Percentiles rank a stretch among this genome's conserved stretches.
phyloP scores from a whole-genome alignment of 2,113 vertebrate genomes.

The Poicephalus meyeri region DNA sequence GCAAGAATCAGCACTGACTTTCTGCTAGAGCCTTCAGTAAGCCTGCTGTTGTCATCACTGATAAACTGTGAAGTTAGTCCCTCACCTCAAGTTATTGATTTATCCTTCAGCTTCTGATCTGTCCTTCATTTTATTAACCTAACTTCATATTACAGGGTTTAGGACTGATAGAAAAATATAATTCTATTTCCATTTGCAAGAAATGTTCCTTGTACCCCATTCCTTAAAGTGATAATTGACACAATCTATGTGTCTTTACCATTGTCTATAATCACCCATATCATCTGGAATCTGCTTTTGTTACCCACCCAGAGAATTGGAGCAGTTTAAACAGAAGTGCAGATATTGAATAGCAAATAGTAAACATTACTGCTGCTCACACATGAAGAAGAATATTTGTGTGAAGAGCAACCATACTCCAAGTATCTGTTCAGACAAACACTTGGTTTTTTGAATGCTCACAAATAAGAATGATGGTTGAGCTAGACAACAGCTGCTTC shows the following conservation, averaged over 20 bases:
- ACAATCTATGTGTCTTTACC: neutral
- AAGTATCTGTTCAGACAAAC: neutral
- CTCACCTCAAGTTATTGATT: constrained; percentile 29
- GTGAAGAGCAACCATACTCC: neutral
- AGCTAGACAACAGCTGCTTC: neutral
- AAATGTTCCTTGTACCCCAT: neutral
- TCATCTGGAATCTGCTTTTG: neutral
- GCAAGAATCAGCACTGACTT: neutral
- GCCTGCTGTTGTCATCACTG: neutral
- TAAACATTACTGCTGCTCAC: neutral
- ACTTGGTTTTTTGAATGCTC: neutral
- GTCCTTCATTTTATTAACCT: constrained; percentile 43
- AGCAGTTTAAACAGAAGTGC: neutral
- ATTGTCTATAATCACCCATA: neutral
- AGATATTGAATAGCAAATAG: neutral
- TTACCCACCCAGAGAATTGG: neutral
- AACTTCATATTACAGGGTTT: neutral
- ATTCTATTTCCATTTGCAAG: neutral
- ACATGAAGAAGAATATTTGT: neutral
- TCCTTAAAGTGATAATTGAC: neutral
- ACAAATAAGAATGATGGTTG: neutral
- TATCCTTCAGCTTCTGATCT: constrained; percentile 31
- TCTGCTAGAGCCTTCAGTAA: neutral
- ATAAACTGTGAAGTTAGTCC: neutral
- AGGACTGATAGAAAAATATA: constrained; percentile 31